Base-by-base conservation (phyloP, 2,888 invertebrate species). In the Dasysyrphus tricinctus region DNA sequence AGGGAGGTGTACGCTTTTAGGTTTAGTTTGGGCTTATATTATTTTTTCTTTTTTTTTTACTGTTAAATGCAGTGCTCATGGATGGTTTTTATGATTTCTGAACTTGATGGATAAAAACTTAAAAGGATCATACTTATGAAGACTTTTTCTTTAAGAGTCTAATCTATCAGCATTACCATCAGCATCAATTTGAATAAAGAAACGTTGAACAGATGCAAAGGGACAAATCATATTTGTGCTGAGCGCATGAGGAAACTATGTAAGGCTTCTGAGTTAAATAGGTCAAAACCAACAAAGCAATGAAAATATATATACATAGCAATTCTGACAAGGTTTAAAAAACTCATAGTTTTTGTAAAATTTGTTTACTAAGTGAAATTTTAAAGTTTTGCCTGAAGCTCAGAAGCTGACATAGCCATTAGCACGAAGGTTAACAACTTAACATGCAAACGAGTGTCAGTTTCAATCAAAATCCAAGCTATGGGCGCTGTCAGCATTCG, bases 401-500 rank as follows among this genome's bases (percentile, higher is more conserved):
- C 24, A 49, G n/a, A n/a, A n/a, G n/a, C n/a, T 9, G 2, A 6
- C 0, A 51, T 3, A 37, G 19, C 12, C 37, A 14, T 51, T 39
- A 37, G 51, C 39, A 51, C 19, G 37, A 69, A 51, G 3, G 5
- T 39, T 6, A 54, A 39, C 19, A 54, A 39, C 8, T 6, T 14
- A 57, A 47, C 72, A 65, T 56, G 63, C 63, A 56, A 42, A n/a
- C n/a, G 1, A 69, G 6, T 78, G 85, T 78, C 81, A 86, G 56
- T 65, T 24, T 37, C 24, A 29, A 24, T 19, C 37, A 19, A 42
- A 49, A 63, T 34, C 56, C 37, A 65, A 59, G 39, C 59, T 19
- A 7, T 49, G 37, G 12, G 14, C 12, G 14, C 77, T 73, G 81
- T 74, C 78, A 86, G 75, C 81, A 74, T 69, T 78, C 39, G 76